phyloP scores from a whole-genome alignment of 2,797 vertebrate genomes.

The Brachyalestes nurse region DNA sequence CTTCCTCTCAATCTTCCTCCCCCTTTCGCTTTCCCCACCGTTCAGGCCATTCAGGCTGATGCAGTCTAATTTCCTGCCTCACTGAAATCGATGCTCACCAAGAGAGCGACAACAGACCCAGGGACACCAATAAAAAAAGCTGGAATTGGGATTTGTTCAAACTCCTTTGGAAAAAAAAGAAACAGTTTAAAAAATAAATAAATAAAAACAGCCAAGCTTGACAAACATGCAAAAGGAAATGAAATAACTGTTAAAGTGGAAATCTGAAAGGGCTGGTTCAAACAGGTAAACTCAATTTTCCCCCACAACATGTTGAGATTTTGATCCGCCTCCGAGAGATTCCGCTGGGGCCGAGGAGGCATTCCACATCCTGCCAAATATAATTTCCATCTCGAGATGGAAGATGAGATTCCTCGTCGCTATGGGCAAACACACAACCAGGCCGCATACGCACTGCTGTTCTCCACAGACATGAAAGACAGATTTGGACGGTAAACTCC shows the following conservation, averaged over 20 bases:
- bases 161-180: slow-evolving; percentile 29
- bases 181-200: too few species aligned
- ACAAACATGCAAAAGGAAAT: slow-evolving; percentile 90
- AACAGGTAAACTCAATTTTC: slow-evolving; percentile 83
- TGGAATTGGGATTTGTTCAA: slow-evolving; percentile 76
- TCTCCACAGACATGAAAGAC: slow-evolving; percentile 35
- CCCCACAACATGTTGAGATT: slow-evolving; percentile 67
- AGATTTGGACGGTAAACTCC: slow-evolving; percentile 39
- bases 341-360: slow-evolving; percentile 44
- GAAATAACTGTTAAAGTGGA: slow-evolving; percentile 87
- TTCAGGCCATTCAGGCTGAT: slow-evolving; percentile 63
- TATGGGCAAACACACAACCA: slow-evolving; percentile 52
- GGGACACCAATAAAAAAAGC: slow-evolving; percentile 73
- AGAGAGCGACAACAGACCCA: slow-evolving; percentile 59
- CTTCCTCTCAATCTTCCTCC: slow-evolving; percentile 53
- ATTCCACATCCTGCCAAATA: slow-evolving; percentile 61
- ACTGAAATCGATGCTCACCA: slow-evolving; percentile 72
- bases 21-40: slow-evolving; percentile 25
- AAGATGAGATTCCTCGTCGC: slow-evolving; percentile 56
- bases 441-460: slow-evolving; percentile 45
- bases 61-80: slow-evolving; percentile 75
- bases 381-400: slow-evolving; percentile 62
- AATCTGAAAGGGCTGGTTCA: slow-evolving; percentile 82
- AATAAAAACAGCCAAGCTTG: slow-evolving; percentile 77
- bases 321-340: slow-evolving; percentile 53